Evolutionary conservation across 1,140 invertebrate genomes (phyloP), one percentile per base, ranked within the genome.

Genomic region (Lepidurus packardi): DNA sequence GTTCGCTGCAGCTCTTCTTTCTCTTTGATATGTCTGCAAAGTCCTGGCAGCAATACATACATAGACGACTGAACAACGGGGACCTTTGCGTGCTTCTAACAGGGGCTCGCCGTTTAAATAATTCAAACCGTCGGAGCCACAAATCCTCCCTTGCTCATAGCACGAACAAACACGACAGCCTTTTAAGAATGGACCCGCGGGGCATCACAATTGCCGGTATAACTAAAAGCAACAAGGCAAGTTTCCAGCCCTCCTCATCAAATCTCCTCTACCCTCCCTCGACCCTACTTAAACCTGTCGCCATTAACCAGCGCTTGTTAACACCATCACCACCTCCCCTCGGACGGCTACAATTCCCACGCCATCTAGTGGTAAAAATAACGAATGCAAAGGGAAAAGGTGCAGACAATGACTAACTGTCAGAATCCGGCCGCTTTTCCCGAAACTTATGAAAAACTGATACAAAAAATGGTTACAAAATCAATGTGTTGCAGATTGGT

Each of bases 101-200:
- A 34, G 53, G 53, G 53, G 53, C 13, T 65, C 53, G 53, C 53
- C n/a, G 53, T 65, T 65, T 65, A 65, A 65, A 65, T 65, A 65
- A 65, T 16, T 65, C 53, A 65, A 65, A 65, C 53, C 53, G 16
- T 65, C 21, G 16, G 6, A 13, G 6, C 53, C 53, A 7, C 13
- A 7, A 7, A 13, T 16, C 13, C 53, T 16, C 13, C 53, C 13
- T 65, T 65, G 16, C 53, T 65, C 4, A n/a, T 65, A 65, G 53
- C 53, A 21, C 53, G 53, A 65, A 65, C 53, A 7, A 65, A 65
- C 53, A 65, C 21, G 53, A 65, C 53, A 65, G 21, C 53, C 53
- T 13, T 65, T 65, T 21, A 13, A 65, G 53, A 11, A 65, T n/a
- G 53, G 13, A 65, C 53, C 53, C 21, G 16, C 53, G 53, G 53